These are phyloP conservation scores for Rhynchonycteris naso DNA, from an alignment of 2,797 vertebrate genomes.

Conservation along the genomic window DNA sequence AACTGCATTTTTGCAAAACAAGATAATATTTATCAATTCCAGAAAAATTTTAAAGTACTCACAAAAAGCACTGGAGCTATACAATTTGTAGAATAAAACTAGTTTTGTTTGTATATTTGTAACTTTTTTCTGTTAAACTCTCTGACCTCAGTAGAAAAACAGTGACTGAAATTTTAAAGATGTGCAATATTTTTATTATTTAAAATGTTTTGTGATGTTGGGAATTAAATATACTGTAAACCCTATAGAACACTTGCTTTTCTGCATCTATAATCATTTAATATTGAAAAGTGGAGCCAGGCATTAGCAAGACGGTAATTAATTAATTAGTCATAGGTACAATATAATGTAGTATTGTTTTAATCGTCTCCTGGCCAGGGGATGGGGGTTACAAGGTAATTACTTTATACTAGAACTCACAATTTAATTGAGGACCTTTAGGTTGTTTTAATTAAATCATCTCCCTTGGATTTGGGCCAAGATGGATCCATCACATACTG, in stretches of 20 bases:
- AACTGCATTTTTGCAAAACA: conserved; percentile 43
- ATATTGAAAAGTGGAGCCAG: neutral
- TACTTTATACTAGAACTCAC: conserved; percentile 14
- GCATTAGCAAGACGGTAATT: conserved; percentile 14
- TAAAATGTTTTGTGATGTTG: conserved; percentile 2
- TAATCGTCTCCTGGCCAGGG: neutral
- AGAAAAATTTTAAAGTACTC: conserved; percentile 46
- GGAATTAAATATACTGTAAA: conserved; percentile 2
- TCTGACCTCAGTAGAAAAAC: conserved; percentile 37
- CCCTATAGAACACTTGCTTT: conserved; percentile 18
- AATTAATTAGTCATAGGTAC: conserved; percentile 31
- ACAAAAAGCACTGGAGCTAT: neutral
- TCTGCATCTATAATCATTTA: conserved; percentile 36
- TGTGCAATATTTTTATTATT: neutral
- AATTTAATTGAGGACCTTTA: conserved; percentile 16
- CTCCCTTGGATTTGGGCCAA: conserved; percentile 32
- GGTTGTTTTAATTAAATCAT: conserved; percentile 49
- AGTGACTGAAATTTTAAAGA: conserved; percentile 16
- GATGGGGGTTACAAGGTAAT: neutral
- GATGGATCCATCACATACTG: neutral
- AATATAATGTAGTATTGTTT: neutral
- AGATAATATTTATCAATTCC: neutral
- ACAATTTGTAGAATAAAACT: neutral
- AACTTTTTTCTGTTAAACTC: neutral
- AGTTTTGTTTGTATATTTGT: neutral